Base-by-base conservation (phyloP, 2,113 vertebrate genomes). In the Trachemys scripta region DNA sequence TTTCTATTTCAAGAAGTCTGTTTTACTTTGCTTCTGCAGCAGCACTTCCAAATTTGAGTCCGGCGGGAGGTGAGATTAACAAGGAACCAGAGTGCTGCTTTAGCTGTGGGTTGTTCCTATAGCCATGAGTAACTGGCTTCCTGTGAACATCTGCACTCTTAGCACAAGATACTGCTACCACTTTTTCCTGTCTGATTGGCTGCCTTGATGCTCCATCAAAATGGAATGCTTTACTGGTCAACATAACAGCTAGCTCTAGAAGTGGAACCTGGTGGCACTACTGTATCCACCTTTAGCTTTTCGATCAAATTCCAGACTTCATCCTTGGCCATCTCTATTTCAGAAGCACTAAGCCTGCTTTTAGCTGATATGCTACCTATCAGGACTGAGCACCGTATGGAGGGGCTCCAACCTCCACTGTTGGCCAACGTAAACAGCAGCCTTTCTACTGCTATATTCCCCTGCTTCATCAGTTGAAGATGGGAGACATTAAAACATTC, bases 301-400 rank as follows among this genome's bases (percentile, higher is more conserved):
- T 10, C 22, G 65, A 72, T 22, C 65, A 20, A 72, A 72, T 72
- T 38, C 19, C 0, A 4, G 59, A 29, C 6, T 49, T 42, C 49
- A 13, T 54, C 38, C 59, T 8, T 5, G 0, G 0, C 69, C 53
- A 45, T 56, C 45, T 14, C 51, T 51, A 35, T 8, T 19, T 19
- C 14, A 2, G 35, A 1, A n/a, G 56, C 2, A 3, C 31, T 2
- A 2, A 29, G 72, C 38, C 79, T 91, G 35, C 2, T 9, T 80
- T 4, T 2, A 24, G 22, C 49, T 91, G 79, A 5, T 5, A 0
- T 29, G 10, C 0, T 31, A 57, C 0, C 11, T 0, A 0, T 42
- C 31, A 0, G 0, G 9, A 19, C 0, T 1, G 0, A 3, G 5
- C 0, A 0, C 47, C 4, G 13, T n/a, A 5, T 45, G 25, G 14